These are phyloP conservation scores for Sebastes reedi DNA, from an alignment of 2,797 vertebrate genomes.

Conservation along the genomic window DNA sequence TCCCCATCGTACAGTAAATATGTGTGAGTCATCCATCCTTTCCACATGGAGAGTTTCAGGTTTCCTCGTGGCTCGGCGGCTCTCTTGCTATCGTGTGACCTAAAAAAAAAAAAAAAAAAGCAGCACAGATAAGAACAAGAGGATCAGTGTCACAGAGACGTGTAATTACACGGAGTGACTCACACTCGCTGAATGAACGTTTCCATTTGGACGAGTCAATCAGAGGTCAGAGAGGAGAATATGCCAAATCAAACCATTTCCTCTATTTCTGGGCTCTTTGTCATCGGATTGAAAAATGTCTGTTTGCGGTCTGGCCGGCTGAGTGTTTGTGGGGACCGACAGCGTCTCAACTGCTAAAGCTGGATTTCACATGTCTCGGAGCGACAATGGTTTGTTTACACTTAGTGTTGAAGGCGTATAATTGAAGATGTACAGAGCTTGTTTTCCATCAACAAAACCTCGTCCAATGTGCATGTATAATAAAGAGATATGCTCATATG, in stretches of 20 bases:
- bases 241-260: conserved; percentile 29
- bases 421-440: conserved; percentile 33
- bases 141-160: conserved; percentile 41
- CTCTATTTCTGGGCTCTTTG: conserved; percentile 1
- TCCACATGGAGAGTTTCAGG: conserved; percentile 60
- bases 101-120: conserved; percentile 74
- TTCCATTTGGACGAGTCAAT: conserved; percentile 34
- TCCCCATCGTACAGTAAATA: conserved; percentile 57
- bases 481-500: neutral
- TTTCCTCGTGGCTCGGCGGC: conserved; percentile 56
- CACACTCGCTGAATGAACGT: conserved; percentile 9
- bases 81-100: conserved; percentile 95
- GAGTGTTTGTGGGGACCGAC: conserved; percentile 32
- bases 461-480: conserved; percentile 5
- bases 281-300: conserved; percentile 31
- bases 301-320: conserved; percentile 20
- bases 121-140: conserved; percentile 29
- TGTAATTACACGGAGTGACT: conserved; percentile 41
- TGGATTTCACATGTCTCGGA: conserved; percentile 42
- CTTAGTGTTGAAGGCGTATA: conserved; percentile 27
- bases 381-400: conserved; percentile 53
- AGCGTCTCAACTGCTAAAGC: conserved; percentile 18
- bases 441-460: conserved; percentile 37
- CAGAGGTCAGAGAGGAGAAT: conserved; percentile 25
- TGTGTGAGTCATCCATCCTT: conserved; percentile 69